These are phyloP conservation scores for Drosophila cyrtoloma DNA, from an alignment of 2,888 invertebrate genomes.

Conservation along the genomic window DNA sequence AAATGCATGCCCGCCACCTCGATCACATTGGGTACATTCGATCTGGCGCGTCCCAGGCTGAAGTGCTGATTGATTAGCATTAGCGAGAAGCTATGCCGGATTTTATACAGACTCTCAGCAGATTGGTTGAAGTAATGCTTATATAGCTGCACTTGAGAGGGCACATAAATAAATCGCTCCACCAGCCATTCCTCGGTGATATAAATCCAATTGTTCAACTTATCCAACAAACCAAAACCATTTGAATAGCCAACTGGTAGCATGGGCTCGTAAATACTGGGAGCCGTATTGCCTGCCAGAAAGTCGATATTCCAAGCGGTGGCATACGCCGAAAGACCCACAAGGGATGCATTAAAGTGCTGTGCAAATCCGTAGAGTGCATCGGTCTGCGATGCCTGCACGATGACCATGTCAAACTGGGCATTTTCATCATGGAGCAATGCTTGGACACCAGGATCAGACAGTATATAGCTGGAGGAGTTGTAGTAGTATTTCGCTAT, in stretches of 20 bases:
- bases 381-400: slow-evolving; percentile 67
- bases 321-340: slow-evolving; percentile 66
- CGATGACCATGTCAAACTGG: slow-evolving; percentile 56
- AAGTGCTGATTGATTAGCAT: slow-evolving; percentile 83
- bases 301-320: slow-evolving; percentile 60
- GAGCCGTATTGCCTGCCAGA: slow-evolving; percentile 67
- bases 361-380: slow-evolving; percentile 80
- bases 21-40: slow-evolving; percentile 76
- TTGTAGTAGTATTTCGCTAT: slow-evolving; percentile 36
- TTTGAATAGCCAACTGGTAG: slow-evolving; percentile 26
- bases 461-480: slow-evolving; percentile 37
- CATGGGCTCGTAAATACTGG: slow-evolving; percentile 64
- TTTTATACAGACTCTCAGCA: slow-evolving; percentile 36
- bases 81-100: slow-evolving; percentile 71
- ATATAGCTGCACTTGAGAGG: slow-evolving; percentile 53
- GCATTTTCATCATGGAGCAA: slow-evolving; percentile 35
- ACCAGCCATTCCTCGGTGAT: slow-evolving; percentile 64
- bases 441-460: slow-evolving; percentile 40
- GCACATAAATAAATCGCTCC: slow-evolving; percentile 42
- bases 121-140: slow-evolving; percentile 50
- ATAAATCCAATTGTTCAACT: slow-evolving; percentile 47
- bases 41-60: slow-evolving; percentile 70
- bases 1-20: slow-evolving; percentile 82
- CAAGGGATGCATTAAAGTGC: slow-evolving; percentile 72
- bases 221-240: slow-evolving; percentile 27